A percentile compares a stretch with the other conserved stretches of the same genome.
Evolutionary conservation across 2,888 invertebrate genomes (phyloP).

Genomic region (Drosophila anceps): DNA sequence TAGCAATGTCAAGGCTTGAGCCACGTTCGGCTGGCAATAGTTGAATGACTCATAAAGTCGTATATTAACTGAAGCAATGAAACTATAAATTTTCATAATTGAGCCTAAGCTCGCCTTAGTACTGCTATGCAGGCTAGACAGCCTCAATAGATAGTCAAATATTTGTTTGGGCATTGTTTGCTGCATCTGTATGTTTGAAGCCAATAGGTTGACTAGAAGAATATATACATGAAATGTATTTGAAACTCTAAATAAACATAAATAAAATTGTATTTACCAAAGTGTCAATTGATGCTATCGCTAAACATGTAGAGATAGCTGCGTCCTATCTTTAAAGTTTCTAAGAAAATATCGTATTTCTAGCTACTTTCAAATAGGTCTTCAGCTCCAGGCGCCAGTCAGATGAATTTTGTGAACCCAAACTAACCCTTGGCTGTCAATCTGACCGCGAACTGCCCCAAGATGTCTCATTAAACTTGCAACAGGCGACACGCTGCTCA

Average conservation of each 20-base stretch:
- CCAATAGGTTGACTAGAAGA: no score
- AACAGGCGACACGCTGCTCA: constrained; percentile 13
- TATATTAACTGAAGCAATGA: not conserved
- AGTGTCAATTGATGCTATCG: no score
- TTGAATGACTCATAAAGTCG: not conserved
- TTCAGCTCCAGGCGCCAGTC: not conserved
- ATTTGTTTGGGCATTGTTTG: not conserved
- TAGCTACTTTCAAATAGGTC: not conserved
- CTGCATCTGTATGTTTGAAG: not conserved
- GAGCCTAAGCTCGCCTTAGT: not conserved
- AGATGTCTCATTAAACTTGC: constrained; percentile 65
- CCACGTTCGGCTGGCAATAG: not conserved
- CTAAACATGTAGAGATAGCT: no score
- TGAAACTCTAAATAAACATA: no score
- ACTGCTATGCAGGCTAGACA: not conserved
- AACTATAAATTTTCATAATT: not conserved
- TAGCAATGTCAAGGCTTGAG: not conserved
- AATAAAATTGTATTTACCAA: no score
- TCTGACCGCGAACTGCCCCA: constrained; percentile 16
- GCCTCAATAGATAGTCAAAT: not conserved
- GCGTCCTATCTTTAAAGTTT: not conserved
- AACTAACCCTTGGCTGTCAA: not conserved
- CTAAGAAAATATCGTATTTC: not conserved
- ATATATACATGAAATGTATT: not conserved
- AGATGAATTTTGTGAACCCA: not conserved